Percentiles rank a stretch among this genome's conserved stretches.
Conservation (phyloP, 2,888 invertebrate genomes). For the Quadroppia sp. region DNA sequence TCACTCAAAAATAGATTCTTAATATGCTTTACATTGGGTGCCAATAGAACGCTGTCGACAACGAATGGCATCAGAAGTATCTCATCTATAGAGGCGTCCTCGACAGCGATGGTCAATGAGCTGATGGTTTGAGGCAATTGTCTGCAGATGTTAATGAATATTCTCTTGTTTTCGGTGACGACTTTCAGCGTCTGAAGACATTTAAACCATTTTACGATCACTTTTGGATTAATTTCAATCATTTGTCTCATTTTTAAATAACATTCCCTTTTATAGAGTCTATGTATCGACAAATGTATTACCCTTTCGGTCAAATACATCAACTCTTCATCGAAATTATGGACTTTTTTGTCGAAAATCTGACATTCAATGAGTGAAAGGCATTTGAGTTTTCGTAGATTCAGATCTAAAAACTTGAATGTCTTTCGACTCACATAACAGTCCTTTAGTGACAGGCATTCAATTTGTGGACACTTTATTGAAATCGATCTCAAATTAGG, state of each 20-base stretch:
- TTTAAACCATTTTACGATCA: neutral
- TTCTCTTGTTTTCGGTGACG: no score
- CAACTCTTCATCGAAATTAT: neutral
- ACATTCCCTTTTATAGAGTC: neutral
- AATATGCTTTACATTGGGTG: neutral
- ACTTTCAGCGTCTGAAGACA: neutral
- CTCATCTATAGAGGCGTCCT: no score
- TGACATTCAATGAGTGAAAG: neutral
- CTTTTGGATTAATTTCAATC: neutral
- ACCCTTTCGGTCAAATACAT: neutral
- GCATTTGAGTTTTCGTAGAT: neutral
- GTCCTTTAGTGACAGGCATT: neutral
- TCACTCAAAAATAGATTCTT: neutral
- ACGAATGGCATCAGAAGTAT: no score
- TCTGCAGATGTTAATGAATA: no score
- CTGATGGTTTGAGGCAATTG: no score
- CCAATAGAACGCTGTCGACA: neutral
- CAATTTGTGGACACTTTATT: neutral
- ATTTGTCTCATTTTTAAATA: neutral
- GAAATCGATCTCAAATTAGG: neutral
- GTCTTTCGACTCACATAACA: neutral
- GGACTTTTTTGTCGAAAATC: neutral
- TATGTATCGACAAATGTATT: neutral
- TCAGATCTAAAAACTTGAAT: neutral
- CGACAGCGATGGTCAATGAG: no score